Evolutionary conservation across 2,113 vertebrate genomes (phyloP).

Genomic region (Dipodomys stephensi): DNA sequence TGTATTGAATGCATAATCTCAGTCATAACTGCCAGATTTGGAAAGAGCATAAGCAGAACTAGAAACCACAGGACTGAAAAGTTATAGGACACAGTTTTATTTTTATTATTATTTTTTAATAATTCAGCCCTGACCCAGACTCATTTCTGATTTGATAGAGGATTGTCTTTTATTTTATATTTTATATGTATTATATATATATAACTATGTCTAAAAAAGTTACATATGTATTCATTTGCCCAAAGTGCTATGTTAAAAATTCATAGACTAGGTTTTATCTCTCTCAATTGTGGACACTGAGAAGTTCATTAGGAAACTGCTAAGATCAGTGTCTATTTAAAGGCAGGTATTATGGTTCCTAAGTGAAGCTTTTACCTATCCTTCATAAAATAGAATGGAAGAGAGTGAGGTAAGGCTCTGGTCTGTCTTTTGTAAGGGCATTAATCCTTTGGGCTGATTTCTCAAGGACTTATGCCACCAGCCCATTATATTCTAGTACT

Average conservation of each 20-base stretch:
- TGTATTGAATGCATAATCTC: not conserved
- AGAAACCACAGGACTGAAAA: not conserved
- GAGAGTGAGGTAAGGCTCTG: no score
- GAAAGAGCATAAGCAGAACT: not conserved
- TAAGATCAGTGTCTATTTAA: not conserved
- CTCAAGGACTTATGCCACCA: not conserved
- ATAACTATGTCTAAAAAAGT: not conserved
- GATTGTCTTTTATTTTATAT: not conserved
- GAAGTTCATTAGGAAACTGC: not conserved
- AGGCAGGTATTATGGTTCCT: not conserved
- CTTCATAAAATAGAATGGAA: not conserved
- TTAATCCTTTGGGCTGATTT: fast-evolving
- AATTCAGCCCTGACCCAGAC: not conserved
- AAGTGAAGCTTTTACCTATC: not conserved
- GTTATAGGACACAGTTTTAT: not conserved
- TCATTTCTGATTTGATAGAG: not conserved
- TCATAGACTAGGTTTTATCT: not conserved
- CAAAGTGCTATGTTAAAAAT: not conserved
- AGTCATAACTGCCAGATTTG: not conserved
- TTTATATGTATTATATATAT: no score
- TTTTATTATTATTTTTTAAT: not conserved
- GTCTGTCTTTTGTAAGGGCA: not conserved
- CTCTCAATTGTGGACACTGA: not conserved
- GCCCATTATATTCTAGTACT: no score
- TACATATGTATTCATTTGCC: not conserved